Percentiles rank a stretch among this genome's conserved stretches.
These are phyloP conservation scores for Barypeithes pellucidus DNA, from an alignment of 2,888 invertebrate genomes.

Conservation along the genomic window DNA sequence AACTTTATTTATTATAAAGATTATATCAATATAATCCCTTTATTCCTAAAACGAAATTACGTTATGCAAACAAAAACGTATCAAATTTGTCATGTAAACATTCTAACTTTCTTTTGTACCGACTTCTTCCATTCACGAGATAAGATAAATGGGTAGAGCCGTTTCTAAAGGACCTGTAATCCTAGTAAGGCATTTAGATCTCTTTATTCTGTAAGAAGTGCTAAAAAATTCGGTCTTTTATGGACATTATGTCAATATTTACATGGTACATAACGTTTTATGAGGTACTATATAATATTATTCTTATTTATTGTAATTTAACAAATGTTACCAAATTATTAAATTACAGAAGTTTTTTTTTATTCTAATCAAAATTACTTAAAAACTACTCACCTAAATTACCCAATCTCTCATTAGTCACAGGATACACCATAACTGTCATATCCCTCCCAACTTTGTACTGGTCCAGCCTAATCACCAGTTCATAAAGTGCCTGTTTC, in stretches of 20 bases:
- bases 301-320: too few relatives aligned
- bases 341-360: too few relatives aligned
- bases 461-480: conserved; percentile 74
- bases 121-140: conserved; percentile 4
- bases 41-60: background rate
- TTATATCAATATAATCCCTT: background rate
- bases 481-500: conserved; percentile 76
- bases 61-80: conserved; percentile 16
- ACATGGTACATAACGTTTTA: background rate
- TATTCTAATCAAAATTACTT: too few relatives aligned
- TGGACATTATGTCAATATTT: background rate
- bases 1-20: background rate
- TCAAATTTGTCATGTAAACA: conserved; percentile 18
- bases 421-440: conserved; percentile 84
- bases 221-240: conserved; percentile 7
- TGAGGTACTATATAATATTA: background rate
- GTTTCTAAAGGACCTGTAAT: conserved; percentile 22
- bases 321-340: too few relatives aligned
- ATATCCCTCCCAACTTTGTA: conserved; percentile 77
- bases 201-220: conserved; percentile 17
- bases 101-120: conserved; percentile 14
- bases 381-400: conserved; percentile 75
- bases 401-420: conserved; percentile 80
- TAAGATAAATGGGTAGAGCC: conserved; percentile 14
- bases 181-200: background rate